phyloP scores from a whole-genome alignment of 2,113 vertebrate species.

The Microcebus murinus region DNA sequence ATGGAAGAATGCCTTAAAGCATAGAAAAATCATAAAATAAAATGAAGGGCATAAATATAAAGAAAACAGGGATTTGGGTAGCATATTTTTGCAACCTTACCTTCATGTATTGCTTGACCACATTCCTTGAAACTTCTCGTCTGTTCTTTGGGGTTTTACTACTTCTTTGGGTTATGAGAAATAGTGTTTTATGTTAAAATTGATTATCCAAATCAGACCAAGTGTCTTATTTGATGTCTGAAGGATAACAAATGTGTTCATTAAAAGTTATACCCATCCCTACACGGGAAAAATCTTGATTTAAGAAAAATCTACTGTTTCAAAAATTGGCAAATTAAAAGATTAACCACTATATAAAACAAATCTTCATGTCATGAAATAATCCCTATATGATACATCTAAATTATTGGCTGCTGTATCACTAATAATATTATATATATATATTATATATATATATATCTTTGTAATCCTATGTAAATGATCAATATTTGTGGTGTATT shows the following conservation, averaged over 20 bases:
- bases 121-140: neutral
- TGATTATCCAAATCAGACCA: neutral
- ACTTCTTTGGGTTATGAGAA: neutral
- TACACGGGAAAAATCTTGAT: neutral
- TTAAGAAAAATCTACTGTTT: neutral
- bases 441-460: neutral
- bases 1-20: neutral
- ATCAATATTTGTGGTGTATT: neutral
- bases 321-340: neutral
- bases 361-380: neutral
- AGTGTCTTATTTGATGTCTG: neutral
- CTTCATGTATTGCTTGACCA: neutral
- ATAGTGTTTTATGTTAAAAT: neutral
- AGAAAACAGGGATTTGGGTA: neutral
- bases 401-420: neutral
- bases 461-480: neutral
- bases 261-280: neutral
- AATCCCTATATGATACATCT: neutral
- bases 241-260: neutral
- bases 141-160: neutral
- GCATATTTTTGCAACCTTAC: accelerated
- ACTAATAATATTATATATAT: neutral
- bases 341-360: neutral
- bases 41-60: no score
- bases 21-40: neutral